Evolutionary conservation across 2,888 invertebrate genomes (phyloP).

Genomic region (Drosophila multiciliata): DNA sequence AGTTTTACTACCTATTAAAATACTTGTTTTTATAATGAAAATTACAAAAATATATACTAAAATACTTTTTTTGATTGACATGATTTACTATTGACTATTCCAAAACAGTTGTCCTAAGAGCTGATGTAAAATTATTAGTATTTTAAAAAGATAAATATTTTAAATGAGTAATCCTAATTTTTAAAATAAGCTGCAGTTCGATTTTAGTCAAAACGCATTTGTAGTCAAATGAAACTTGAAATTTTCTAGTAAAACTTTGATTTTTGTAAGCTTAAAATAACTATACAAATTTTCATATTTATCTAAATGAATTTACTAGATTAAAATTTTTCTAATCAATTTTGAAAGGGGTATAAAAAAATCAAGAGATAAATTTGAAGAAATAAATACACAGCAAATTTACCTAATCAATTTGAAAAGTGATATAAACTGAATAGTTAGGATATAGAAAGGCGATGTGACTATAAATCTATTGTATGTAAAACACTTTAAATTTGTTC

Average conservation of each 20-base stretch:
- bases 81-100: neutral
- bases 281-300: neutral
- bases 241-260: too few species aligned
- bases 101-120: neutral
- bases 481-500: neutral
- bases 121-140: neutral
- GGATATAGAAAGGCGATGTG: neutral
- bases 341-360: neutral
- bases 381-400: neutral
- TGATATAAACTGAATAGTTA: neutral
- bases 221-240: too few species aligned
- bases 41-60: neutral
- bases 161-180: neutral
- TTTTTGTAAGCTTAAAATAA: too few species aligned
- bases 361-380: neutral
- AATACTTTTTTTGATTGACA: neutral
- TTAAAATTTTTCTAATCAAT: neutral
- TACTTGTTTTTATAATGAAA: neutral
- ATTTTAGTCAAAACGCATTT: too few species aligned
- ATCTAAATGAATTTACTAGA: neutral
- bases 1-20: neutral
- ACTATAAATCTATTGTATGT: neutral
- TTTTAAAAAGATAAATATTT: neutral
- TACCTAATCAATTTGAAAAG: neutral
- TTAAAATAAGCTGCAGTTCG: too few species aligned